Conservation (phyloP, 2,113 vertebrate genomes). For the Rostratula benghalensis region DNA sequence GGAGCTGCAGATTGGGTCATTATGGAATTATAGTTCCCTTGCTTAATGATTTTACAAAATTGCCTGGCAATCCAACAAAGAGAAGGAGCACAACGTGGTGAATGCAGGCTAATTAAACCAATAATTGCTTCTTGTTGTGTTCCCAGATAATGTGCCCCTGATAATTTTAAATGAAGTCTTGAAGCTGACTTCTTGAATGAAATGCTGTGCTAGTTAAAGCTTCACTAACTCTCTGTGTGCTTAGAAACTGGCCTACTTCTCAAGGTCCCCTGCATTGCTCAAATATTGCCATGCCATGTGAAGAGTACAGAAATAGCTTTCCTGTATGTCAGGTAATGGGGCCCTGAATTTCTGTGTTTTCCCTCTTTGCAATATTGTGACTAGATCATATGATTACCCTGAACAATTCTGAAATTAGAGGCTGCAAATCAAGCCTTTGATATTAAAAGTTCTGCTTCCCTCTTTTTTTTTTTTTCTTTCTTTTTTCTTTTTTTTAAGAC, state of each 20-base stretch:
- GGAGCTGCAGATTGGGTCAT: slow-evolving; percentile 77
- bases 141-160: slow-evolving; percentile 82
- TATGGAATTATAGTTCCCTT: slow-evolving; percentile 80
- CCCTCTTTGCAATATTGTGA: not conserved
- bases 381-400: not conserved
- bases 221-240: slow-evolving; percentile 17
- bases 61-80: slow-evolving; percentile 83
- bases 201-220: slow-evolving; percentile 68
- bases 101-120: slow-evolving; percentile 84
- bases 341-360: not conserved
- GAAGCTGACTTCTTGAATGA: slow-evolving; percentile 73
- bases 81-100: slow-evolving; percentile 71
- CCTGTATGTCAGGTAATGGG: not conserved
- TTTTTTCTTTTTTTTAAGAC: not conserved
- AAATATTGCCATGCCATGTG: not conserved
- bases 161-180: slow-evolving; percentile 82
- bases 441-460: not conserved
- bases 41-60: slow-evolving; percentile 83
- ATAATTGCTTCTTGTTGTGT: slow-evolving; percentile 82
- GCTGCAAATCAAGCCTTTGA: slow-evolving; percentile 21
- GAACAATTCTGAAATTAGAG: slow-evolving; percentile 31
- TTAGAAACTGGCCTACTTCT: slow-evolving; percentile 73
- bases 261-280: slow-evolving; percentile 9
- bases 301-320: not conserved
- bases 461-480: not conserved